These are phyloP conservation scores for Meriones psammophilus DNA, from an alignment of 2,797 vertebrate species.

Conservation along the genomic window DNA sequence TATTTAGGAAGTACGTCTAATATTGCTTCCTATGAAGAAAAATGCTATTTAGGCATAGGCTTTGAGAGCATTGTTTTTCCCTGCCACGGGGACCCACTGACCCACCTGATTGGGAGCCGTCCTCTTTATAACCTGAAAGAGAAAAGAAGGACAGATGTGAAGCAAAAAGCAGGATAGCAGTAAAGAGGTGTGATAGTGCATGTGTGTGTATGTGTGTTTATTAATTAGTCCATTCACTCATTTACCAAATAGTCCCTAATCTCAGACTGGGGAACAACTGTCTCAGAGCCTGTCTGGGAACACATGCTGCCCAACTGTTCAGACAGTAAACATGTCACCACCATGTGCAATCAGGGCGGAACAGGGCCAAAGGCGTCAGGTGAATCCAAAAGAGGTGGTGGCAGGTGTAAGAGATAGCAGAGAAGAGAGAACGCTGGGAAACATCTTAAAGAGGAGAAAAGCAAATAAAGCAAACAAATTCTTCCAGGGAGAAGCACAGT, in stretches of 20 bases:
- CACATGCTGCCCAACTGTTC: not conserved
- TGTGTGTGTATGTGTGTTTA: not conserved
- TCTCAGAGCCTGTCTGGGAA: not conserved
- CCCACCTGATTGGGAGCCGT: conserved; percentile 40
- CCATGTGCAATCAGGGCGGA: not conserved
- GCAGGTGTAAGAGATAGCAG: not conserved
- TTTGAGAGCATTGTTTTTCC: not conserved
- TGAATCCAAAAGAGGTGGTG: not conserved
- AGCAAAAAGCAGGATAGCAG: not conserved
- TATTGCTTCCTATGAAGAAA: not conserved
- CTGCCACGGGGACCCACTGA: not conserved
- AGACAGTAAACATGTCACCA: not conserved
- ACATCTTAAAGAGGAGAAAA: not conserved
- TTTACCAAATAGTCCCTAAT: not conserved
- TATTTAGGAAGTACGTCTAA: not conserved
- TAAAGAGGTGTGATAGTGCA: not conserved
- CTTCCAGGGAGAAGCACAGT: not conserved
- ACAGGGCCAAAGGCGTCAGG: not conserved
- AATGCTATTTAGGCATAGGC: not conserved
- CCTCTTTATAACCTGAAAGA: conserved; percentile 68
- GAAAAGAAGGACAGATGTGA: not conserved
- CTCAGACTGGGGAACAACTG: not conserved
- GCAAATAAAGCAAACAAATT: not conserved
- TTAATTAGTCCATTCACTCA: not conserved
- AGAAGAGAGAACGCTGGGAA: not conserved